Evolutionary conservation across 2,888 invertebrate species (phyloP).

Genomic region (Coecobrya sp.): DNA sequence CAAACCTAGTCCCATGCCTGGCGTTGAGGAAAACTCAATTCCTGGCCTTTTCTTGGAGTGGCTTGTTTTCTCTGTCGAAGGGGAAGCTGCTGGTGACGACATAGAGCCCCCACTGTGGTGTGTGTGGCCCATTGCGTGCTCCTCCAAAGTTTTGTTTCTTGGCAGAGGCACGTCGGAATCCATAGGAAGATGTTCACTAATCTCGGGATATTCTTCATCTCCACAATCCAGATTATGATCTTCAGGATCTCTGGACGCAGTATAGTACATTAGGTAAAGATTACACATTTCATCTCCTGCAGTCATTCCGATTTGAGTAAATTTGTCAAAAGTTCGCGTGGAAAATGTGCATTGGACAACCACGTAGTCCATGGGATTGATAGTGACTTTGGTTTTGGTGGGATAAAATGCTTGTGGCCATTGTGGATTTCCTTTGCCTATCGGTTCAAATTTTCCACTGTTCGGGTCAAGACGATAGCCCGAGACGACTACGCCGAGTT

Average conservation of each 20-base stretch:
- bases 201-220: slow-evolving; percentile 84
- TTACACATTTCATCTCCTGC: slow-evolving; percentile 89
- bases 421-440: slow-evolving; percentile 89
- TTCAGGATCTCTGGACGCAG: slow-evolving; percentile 86
- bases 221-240: slow-evolving; percentile 85
- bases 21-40: slow-evolving; percentile 75
- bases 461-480: slow-evolving; percentile 87
- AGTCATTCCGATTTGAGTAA: slow-evolving; percentile 87
- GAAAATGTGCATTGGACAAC: slow-evolving; percentile 89
- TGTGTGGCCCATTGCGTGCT: slow-evolving; percentile 87
- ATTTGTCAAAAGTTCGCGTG: slow-evolving; percentile 87
- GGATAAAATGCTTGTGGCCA: slow-evolving; percentile 90
- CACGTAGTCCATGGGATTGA: slow-evolving; percentile 88
- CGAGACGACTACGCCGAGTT: slow-evolving; percentile 88
- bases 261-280: slow-evolving; percentile 89
- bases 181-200: slow-evolving; percentile 87
- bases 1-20: slow-evolving; percentile 38
- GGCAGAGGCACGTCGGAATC: slow-evolving; percentile 88
- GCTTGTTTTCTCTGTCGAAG: slow-evolving; percentile 70
- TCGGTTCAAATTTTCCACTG: slow-evolving; percentile 87
- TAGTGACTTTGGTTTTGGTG: slow-evolving; percentile 87
- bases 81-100: background rate
- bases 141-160: slow-evolving; percentile 88
- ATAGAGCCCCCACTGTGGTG: background rate
- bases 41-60: slow-evolving; percentile 86